Percentiles rank a stretch among this genome's conserved stretches.
These are phyloP conservation scores for Platysteira castanea DNA, from an alignment of 2,113 vertebrate genomes.

Conservation along the genomic window DNA sequence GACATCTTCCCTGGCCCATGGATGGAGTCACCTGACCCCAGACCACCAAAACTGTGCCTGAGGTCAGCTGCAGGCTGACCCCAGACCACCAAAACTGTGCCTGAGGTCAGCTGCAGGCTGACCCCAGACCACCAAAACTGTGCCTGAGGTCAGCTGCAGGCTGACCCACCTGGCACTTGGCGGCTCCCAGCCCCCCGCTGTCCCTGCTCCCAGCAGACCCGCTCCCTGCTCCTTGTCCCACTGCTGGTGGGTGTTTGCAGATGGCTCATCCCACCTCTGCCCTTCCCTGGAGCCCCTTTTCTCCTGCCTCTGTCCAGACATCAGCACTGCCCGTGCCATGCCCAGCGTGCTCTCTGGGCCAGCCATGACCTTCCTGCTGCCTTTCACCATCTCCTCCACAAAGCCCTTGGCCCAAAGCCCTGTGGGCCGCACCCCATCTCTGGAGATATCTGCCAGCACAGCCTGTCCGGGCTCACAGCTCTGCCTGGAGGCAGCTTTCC, in stretches of 20 bases:
- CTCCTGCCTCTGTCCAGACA: neutral
- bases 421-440: neutral
- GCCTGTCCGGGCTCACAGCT: neutral
- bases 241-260: neutral
- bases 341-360: rapidly evolving
- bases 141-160: neutral
- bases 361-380: neutral
- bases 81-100: neutral
- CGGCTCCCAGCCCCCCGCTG: rapidly evolving
- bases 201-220: neutral
- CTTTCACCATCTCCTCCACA: neutral
- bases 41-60: neutral
- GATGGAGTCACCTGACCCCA: neutral
- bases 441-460: neutral
- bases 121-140: neutral
- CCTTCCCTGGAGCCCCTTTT: neutral
- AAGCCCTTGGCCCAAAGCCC: neutral
- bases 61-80: neutral
- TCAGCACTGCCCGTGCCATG: neutral
- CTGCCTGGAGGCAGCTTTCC: neutral
- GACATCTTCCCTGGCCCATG: neutral
- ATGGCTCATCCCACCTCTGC: neutral
- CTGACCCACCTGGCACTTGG: neutral
- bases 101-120: neutral
- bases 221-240: neutral